These are phyloP conservation scores for Lamprotornis superbus DNA, from an alignment of 2,113 vertebrate species.

Conservation along the genomic window DNA sequence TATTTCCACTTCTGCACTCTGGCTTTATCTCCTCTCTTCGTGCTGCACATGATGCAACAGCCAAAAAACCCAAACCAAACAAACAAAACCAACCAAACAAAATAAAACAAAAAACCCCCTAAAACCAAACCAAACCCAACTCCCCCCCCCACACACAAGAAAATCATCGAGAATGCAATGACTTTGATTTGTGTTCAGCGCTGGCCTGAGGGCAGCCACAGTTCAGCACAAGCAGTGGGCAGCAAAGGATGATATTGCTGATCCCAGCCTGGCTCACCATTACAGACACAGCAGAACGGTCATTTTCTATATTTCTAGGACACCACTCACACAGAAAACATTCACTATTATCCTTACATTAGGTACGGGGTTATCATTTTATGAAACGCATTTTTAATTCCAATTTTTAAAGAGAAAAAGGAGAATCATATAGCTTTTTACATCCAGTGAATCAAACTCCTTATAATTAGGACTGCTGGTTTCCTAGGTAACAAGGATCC, in stretches of 20 bases:
- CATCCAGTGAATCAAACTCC: conserved; percentile 74
- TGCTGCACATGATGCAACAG: neutral
- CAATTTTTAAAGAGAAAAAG: conserved; percentile 20
- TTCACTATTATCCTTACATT: neutral
- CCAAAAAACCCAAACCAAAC: neutral
- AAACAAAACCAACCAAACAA: neutral
- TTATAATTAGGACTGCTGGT: conserved; percentile 80
- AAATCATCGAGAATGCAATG: neutral
- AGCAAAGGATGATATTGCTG: neutral
- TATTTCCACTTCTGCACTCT: conserved; percentile 24
- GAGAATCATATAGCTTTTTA: conserved; percentile 63
- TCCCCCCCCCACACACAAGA: rapidly evolving
- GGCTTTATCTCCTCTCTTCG: neutral
- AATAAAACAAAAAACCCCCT: no score
- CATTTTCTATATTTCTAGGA: neutral
- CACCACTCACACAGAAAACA: neutral
- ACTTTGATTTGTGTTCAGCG: conserved; percentile 14
- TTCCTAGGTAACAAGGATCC: conserved; percentile 75
- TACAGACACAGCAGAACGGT: neutral
- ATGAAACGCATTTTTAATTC: conserved; percentile 6
- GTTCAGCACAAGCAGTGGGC: neutral
- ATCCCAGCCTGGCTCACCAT: neutral
- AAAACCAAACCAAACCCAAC: neutral
- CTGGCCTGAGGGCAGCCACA: neutral
- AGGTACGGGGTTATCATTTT: neutral